These are phyloP conservation scores for Melanostoma scalare DNA, from an alignment of 2,888 invertebrate genomes.

Conservation along the genomic window DNA sequence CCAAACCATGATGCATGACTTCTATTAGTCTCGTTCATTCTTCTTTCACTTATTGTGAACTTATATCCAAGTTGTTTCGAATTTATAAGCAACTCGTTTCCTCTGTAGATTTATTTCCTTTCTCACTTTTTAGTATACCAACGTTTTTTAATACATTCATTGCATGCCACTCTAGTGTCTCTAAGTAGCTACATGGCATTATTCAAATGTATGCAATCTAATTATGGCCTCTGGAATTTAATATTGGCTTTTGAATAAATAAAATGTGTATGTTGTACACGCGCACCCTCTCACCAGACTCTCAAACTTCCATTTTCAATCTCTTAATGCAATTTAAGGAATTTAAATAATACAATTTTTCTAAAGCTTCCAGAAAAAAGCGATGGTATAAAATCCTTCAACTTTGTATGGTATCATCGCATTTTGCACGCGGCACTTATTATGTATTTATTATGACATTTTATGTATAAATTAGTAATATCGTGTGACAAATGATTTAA, in stretches of 20 bases:
- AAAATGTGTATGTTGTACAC: conserved; percentile 18
- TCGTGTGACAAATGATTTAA: conserved; percentile 42
- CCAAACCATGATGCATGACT: no score
- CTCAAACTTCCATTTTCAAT: conserved; percentile 8
- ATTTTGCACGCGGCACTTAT: conserved; percentile 15
- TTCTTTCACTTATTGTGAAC: no score
- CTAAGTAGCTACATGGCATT: conserved; percentile 12
- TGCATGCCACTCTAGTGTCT: neutral
- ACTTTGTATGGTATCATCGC: conserved; percentile 55
- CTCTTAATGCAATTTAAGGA: conserved; percentile 51
- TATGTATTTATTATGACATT: conserved; percentile 39
- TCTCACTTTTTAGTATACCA: no score
- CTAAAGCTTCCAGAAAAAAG: neutral
- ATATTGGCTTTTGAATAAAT: conserved; percentile 31
- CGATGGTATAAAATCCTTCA: neutral
- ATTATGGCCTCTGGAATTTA: conserved; percentile 47
- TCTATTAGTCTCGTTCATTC: no score
- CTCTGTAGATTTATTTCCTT: no score
- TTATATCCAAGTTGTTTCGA: no score
- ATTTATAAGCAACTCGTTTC: no score
- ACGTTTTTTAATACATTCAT: no score
- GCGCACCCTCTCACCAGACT: conserved; percentile 1
- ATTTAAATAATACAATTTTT: conserved; percentile 16
- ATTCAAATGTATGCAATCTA: conserved; percentile 67
- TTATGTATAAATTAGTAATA: conserved; percentile 46